phyloP scores from a whole-genome alignment of 2,113 vertebrate genomes.

The Mionectes macconnelli region DNA sequence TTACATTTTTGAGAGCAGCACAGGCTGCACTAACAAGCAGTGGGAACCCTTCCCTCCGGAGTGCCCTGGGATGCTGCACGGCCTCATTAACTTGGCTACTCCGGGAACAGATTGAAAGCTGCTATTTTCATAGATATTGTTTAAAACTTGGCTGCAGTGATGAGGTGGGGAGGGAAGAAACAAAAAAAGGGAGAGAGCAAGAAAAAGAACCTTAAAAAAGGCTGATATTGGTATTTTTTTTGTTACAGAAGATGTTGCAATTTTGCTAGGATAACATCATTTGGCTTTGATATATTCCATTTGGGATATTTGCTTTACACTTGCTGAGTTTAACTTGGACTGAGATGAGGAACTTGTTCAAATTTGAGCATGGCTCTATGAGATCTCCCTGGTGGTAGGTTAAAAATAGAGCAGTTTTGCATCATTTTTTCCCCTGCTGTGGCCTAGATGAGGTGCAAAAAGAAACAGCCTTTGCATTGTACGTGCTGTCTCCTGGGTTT shows the following conservation, averaged over 20 bases:
- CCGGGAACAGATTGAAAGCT: conserved; percentile 26
- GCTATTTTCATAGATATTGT: conserved; percentile 7
- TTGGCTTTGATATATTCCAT: conserved; percentile 11
- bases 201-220: neutral
- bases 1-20: neutral
- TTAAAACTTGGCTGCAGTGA: conserved; percentile 18
- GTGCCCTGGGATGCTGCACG: neutral
- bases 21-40: neutral
- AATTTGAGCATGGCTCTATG: neutral
- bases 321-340: conserved; percentile 44
- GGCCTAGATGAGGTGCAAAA: neutral
- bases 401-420: conserved; percentile 23
- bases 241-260: neutral
- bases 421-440: neutral
- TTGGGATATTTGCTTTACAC: conserved; percentile 17
- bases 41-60: neutral
- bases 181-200: neutral
- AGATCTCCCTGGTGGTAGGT: neutral
- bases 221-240: neutral
- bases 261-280: conserved; percentile 18
- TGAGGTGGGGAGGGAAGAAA: neutral
- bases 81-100: conserved; percentile 16
- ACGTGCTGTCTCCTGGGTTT: neutral
- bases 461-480: neutral
- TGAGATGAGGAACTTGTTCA: conserved; percentile 13